These are phyloP conservation scores for Cichladusa arquata DNA, from an alignment of 2,113 vertebrate species.

Conservation along the genomic window DNA sequence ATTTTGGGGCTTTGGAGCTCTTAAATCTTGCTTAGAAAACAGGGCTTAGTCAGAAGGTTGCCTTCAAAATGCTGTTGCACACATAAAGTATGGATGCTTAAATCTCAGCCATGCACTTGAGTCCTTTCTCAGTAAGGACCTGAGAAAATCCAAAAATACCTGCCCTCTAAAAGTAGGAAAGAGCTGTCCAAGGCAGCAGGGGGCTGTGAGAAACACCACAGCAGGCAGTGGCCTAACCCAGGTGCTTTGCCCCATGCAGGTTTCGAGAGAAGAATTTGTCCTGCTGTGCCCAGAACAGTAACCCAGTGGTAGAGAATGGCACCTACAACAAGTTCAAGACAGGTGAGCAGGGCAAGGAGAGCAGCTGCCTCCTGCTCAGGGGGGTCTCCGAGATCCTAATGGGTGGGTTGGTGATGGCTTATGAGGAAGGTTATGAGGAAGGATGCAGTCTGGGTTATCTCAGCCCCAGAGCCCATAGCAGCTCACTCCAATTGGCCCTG, in stretches of 20 bases:
- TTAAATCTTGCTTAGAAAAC: neutral
- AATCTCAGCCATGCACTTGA: neutral
- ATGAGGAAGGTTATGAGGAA: neutral
- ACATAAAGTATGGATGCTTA: neutral
- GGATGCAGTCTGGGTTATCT: neutral
- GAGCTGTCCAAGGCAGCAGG: neutral
- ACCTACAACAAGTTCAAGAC: conserved; percentile 85
- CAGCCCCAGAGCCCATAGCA: neutral
- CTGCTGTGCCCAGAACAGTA: conserved; percentile 70
- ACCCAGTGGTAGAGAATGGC: conserved; percentile 67
- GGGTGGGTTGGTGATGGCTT: neutral
- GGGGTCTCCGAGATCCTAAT: neutral
- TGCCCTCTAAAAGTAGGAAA: neutral
- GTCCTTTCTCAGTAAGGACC: fast-evolving
- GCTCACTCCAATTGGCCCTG: neutral
- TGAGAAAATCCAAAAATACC: neutral
- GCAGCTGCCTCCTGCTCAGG: neutral
- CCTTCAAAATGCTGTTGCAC: neutral
- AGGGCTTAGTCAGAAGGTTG: neutral
- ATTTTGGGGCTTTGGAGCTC: neutral
- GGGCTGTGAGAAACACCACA: neutral
- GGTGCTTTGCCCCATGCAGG: conserved; percentile 59
- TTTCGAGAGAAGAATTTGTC: conserved; percentile 80
- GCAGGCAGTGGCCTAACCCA: neutral
- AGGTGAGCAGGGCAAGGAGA: conserved; percentile 59